Evolutionary conservation across 2,888 invertebrate genomes (phyloP).

Genomic region (Carabus problematicus): DNA sequence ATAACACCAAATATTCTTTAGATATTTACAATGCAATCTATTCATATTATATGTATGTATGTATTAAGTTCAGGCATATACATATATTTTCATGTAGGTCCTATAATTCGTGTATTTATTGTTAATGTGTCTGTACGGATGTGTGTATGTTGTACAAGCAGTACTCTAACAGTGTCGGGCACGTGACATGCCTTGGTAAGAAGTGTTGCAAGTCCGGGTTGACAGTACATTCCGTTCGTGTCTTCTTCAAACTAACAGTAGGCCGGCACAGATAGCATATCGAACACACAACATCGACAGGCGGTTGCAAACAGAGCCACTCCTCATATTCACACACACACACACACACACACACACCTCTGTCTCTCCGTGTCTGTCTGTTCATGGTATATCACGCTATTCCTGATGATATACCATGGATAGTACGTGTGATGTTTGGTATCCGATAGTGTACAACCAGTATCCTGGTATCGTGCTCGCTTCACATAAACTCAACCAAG

Average conservation of each 20-base stretch:
- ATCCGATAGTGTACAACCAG: neutral
- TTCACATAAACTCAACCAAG: neutral
- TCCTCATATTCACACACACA: constrained; percentile 4
- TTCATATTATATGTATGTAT: neutral
- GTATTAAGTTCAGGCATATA: no score
- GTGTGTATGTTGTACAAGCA: neutral
- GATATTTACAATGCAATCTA: no score
- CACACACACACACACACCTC: neutral
- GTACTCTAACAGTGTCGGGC: neutral
- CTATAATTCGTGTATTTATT: neutral
- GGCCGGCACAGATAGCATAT: constrained; percentile 14
- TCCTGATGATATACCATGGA: no score
- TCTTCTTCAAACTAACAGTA: constrained; percentile 38
- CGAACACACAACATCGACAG: constrained; percentile 4
- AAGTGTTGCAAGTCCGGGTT: neutral
- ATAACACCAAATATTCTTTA: no score
- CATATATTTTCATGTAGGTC: neutral
- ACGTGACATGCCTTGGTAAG: neutral
- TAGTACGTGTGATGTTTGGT: no score
- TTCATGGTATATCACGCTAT: no score
- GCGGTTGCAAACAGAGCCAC: neutral
- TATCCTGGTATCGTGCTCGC: neutral
- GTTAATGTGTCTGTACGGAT: neutral
- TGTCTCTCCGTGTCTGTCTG: no score
- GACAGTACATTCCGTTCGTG: constrained; percentile 22